Percentiles rank a stretch among this genome's conserved stretches.
These are phyloP conservation scores for Deroplatys truncata DNA, from an alignment of 2,888 invertebrate genomes.

Conservation along the genomic window DNA sequence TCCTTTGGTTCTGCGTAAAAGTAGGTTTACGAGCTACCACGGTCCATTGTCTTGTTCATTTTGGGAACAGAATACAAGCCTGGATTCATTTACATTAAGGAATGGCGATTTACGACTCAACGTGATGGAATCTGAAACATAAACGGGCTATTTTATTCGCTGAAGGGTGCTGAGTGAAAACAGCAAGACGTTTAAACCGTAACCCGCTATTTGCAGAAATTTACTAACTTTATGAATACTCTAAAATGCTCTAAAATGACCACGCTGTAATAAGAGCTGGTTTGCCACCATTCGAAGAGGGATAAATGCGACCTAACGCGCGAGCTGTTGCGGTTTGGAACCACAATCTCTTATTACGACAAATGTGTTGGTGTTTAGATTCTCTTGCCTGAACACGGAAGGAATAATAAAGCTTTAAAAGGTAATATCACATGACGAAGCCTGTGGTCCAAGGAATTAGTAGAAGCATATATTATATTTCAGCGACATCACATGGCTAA, in stretches of 20 bases:
- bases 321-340: background rate
- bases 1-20: background rate
- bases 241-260: no score
- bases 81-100: background rate
- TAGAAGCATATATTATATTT: background rate
- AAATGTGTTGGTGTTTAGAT: background rate
- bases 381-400: background rate
- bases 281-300: background rate
- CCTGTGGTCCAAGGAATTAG: background rate
- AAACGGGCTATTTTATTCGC: conserved; percentile 2
- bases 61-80: background rate
- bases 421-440: background rate
- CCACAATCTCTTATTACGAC: background rate
- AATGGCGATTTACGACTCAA: background rate
- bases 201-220: no score
- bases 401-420: background rate
- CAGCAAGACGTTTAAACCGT: background rate
- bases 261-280: background rate
- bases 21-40: background rate
- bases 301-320: background rate
- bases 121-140: background rate
- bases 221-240: no score
- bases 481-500: no score
- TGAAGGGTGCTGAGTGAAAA: background rate
- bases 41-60: background rate